Evolutionary conservation across 2,797 vertebrate species (phyloP).

Genomic region (Parambassis ranga): DNA sequence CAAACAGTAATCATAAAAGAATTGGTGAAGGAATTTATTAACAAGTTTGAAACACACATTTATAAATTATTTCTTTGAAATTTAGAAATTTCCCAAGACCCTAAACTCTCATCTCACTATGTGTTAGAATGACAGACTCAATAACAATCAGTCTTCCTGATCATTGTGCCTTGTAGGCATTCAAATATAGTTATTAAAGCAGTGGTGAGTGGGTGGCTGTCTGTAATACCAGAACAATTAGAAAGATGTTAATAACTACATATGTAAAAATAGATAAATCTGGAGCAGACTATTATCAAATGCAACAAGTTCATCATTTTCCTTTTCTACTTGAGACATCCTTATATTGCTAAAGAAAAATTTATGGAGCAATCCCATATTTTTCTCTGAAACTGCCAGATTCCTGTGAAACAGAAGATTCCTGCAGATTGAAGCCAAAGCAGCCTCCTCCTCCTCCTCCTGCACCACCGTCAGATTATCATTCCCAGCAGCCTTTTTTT

Average conservation of each 20-base stretch:
- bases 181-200: too few relatives aligned
- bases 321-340: not conserved
- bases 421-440: slow-evolving; percentile 48
- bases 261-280: not conserved
- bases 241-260: too few relatives aligned
- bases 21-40: not conserved
- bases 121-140: too few relatives aligned
- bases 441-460: slow-evolving; percentile 29
- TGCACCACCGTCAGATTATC: slow-evolving; percentile 54
- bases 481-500: slow-evolving; percentile 62
- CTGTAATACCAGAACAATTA: too few relatives aligned
- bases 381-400: slow-evolving; percentile 9
- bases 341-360: not conserved
- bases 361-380: not conserved
- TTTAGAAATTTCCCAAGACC: too few relatives aligned
- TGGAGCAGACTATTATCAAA: not conserved
- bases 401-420: slow-evolving; percentile 45
- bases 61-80: too few relatives aligned
- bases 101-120: too few relatives aligned
- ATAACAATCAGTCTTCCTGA: too few relatives aligned
- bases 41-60: not conserved
- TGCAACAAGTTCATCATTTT: slow-evolving; percentile 1
- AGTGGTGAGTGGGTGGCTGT: too few relatives aligned
- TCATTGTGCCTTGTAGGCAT: too few relatives aligned
- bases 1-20: not conserved